Conservation (phyloP, 2,113 vertebrate species). For the Lanius collurio region DNA sequence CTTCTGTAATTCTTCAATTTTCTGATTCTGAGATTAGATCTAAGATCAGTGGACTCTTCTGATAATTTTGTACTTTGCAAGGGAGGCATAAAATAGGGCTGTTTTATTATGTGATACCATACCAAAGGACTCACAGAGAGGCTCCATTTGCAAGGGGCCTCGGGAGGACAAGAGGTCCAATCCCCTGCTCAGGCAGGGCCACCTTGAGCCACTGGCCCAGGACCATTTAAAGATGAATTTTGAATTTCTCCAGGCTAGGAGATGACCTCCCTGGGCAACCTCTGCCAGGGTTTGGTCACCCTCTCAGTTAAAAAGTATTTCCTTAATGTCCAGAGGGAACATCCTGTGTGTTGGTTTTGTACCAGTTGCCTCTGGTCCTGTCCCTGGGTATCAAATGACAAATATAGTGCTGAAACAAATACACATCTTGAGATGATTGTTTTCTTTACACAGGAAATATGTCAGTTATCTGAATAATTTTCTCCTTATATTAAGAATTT, state of each 20-base stretch:
- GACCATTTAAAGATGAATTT: neutral
- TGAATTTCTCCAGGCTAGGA: neutral
- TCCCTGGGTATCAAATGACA: neutral
- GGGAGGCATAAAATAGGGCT: neutral
- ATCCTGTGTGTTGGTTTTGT: neutral
- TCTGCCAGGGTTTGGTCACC: neutral
- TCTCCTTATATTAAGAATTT: neutral
- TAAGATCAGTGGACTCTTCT: neutral
- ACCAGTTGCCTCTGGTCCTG: neutral
- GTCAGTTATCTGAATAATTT: neutral
- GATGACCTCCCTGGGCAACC: neutral
- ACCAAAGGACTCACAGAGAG: neutral
- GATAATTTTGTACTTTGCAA: neutral
- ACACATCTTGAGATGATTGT: neutral
- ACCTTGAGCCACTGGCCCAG: neutral
- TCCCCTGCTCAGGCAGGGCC: no score
- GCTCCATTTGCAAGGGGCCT: neutral
- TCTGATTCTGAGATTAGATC: neutral
- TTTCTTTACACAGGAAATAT: neutral
- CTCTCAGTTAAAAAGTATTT: neutral
- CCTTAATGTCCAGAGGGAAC: neutral
- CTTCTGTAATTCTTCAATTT: neutral
- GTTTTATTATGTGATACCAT: neutral
- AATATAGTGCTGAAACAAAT: neutral
- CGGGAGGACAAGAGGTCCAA: neutral